Base-by-base conservation (phyloP, 2,888 invertebrate species). In the Euspilapteryx auroguttella region DNA sequence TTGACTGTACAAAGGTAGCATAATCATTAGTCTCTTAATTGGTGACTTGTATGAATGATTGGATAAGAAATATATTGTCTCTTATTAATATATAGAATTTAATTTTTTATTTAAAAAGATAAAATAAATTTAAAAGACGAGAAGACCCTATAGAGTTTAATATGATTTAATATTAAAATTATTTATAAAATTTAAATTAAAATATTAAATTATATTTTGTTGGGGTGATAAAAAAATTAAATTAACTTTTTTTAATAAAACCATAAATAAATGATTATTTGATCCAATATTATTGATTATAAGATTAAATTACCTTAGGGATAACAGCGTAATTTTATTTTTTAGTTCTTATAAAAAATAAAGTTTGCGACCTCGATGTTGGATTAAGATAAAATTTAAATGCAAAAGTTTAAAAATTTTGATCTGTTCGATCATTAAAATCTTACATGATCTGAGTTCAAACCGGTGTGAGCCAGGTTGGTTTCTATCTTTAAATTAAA, bases 381-480 rank as follows among this genome's bases (percentile, higher is more conserved):
- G 87, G 85, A 87, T 87, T 87, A 87, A 83, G 79, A 75, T 78
- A 71, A 76, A 79, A 66, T 71, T 78, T 79, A 71, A 78, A 79
- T 78, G 85, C 51, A 86, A 81, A 62, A 68, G 78, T 78, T 82
- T 73, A n/a, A 78, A 75, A 66, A 64, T 69, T 82, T 84, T 79
- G 79, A 82, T 83, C 85, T 87, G 86, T 87, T 87, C 86, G 85
- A 86, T 85, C 79, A 80, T 86, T 85, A 80, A 85, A 82, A 79
- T 80, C 80, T 85, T 86, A 87, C 86, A 86, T 87, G 86, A 88
- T 87, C 85, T 87, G 87, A 88, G 87, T 87, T 88, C 82, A 88
- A 79, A 87, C 85, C 86, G 87, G 85, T 73, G 83, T 84, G 49
- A 88, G 83, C 85, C 86, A 87, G 86, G 85, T 87, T 82, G 85